Base-by-base conservation (phyloP, 53 echinoderm and acorn worm species). In the Glandiceps talaboti region DNA sequence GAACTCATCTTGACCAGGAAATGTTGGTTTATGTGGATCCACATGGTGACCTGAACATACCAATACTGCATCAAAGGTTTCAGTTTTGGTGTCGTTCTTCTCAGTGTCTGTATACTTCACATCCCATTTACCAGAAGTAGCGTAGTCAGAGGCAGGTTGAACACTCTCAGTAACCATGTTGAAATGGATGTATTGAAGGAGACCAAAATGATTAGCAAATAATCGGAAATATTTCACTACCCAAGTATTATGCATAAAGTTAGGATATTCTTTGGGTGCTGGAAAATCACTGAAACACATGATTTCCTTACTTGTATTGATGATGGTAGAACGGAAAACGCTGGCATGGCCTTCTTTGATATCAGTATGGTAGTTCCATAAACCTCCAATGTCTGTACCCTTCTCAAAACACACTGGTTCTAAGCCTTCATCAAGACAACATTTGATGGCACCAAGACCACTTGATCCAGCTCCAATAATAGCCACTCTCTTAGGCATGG, bases 251-350 rank as follows among this genome's bases (percentile, higher is more conserved):
- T 94, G 94, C 82, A 94, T 89, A 75, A 75, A 94, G 82, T 94
- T 94, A 1, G 94, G 91, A 79, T 82, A 94, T 32, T 94, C 94
- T 25, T 89, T 85, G 0, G 94, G 94, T 30, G 88, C 86, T 26
- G 94, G 94, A 74, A 87, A 94, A 81, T 94, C 94, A 80, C 91
- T 94, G 81, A 77, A 94, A 74, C 87, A 89, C 94, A 94, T 91
- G 64, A 89, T 85, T 80, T 94, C 94, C 74, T 94, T 94, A 76
- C 87, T 89, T 1, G 94, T 91, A 76, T 94, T 94, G 87, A 94
- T 94, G 64, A 94, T 86, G 45, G 94, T 94, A 20, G 94, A 94
- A 30, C 88, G 88, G 83, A 90, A 94, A 33, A 94, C 94, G 28
- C 89, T 84, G 0, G 85, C 89, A 26, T 86, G 89, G 28, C 87